Percentiles rank a stretch among this genome's conserved stretches.
Conservation (phyloP, 2,888 invertebrate genomes). For the Dryadula phaetusa region DNA sequence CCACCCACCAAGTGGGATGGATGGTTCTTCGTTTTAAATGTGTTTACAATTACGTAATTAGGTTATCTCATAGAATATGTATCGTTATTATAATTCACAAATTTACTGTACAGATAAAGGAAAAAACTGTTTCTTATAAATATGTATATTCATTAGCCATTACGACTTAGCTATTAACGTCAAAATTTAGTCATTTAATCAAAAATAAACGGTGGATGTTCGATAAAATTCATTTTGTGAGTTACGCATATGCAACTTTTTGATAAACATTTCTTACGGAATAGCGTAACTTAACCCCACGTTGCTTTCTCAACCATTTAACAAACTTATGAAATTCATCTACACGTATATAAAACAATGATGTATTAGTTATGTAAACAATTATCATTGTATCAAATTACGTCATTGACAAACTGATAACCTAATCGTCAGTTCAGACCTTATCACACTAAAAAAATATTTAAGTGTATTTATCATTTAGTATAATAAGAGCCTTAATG, state of each 20-base stretch:
- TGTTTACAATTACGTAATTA: neutral
- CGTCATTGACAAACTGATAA: neutral
- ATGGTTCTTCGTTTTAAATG: no score
- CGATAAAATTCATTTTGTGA: neutral
- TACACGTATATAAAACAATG: no score
- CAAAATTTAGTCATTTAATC: neutral
- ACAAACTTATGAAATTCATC: no score
- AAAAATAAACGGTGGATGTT: neutral
- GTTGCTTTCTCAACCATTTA: no score
- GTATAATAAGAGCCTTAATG: neutral
- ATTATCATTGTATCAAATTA: neutral
- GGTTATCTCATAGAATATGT: constrained; percentile 24
- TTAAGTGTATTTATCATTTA: neutral
- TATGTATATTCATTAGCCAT: neutral
- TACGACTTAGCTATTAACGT: neutral
- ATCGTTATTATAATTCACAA: neutral
- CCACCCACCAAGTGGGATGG: no score
- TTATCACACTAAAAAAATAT: neutral
- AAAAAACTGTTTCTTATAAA: neutral
- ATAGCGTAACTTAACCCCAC: no score
- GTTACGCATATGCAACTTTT: neutral
- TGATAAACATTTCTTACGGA: no score
- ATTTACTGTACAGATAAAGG: neutral
- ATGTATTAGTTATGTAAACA: no score
- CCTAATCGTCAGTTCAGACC: neutral